Base-by-base conservation (phyloP, 2,888 invertebrate genomes). In the Flexamia atlantica region DNA sequence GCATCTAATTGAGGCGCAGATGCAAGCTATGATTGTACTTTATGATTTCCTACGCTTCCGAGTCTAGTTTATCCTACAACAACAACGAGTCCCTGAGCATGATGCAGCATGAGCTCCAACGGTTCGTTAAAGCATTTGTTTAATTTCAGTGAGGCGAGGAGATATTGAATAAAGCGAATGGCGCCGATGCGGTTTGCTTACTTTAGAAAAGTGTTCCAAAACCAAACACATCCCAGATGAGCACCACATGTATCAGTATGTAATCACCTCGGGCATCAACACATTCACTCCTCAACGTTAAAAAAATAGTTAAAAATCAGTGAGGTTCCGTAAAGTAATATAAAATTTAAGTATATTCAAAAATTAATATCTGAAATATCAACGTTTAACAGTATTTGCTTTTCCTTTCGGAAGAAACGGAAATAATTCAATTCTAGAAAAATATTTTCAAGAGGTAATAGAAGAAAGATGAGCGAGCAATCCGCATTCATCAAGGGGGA, bases 401-500 rank as follows among this genome's bases (percentile, higher is more conserved):
- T 46, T 46, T 46, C 17, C 46, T 36, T 9, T 36, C 36, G 9
- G 36, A 9, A 9, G 9, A 36, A 36, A 46, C 3, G 46, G 46
- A 9, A n/a, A n/a, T n/a, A n/a, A 46, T 46, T 46, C 20, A 23
- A 53, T 23, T 20, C 5, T 2, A 53, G 17, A 53, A 53, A 53
- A 46, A 53, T 10, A 1, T 23, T 30, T 64, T 28, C 64, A 64
- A 64, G 23, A 57, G 7, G 23, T 57, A 23, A 57, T 57, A 57
- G 10, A 64, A 64, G 64, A 28, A 64, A 64, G 64, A 64, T 64
- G 64, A 64, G 64, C 64, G 20, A 64, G 28, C 28, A 64, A 64
- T 64, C 64, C 28, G 28, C 74, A 76, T 76, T 76, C 74, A 76
- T 42, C 64, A 57, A 40, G 74, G 30, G 57, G 32, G 30, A 36